These are phyloP conservation scores for Eulemur albifrons DNA, from an alignment of 2,797 vertebrate genomes.

Conservation along the genomic window DNA sequence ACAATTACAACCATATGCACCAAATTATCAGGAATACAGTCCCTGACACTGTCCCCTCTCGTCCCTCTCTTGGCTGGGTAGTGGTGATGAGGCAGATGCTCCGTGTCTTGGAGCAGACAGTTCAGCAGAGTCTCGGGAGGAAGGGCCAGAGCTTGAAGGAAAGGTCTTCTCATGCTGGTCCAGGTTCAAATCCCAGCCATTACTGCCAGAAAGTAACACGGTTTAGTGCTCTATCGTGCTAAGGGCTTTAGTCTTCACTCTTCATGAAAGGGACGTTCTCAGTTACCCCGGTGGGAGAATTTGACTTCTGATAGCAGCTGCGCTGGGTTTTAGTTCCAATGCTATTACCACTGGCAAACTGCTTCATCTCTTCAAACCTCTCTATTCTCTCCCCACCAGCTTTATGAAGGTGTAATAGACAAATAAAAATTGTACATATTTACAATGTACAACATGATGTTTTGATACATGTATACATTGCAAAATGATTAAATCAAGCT, in stretches of 20 bases:
- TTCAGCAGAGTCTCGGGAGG: not conserved
- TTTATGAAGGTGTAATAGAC: not conserved
- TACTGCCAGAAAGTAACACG: not conserved
- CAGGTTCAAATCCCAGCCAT: not conserved
- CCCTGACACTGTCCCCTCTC: not conserved
- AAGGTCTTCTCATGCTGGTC: not conserved
- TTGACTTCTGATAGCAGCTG: not conserved
- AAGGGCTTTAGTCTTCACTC: not conserved
- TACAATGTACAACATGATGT: not conserved
- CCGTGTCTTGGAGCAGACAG: not conserved
- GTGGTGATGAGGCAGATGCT: not conserved
- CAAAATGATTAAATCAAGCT: not conserved
- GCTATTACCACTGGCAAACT: not conserved
- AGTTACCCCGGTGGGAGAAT: not conserved
- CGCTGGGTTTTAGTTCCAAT: not conserved
- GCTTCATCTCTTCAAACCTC: not conserved
- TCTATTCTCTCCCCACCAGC: not conserved
- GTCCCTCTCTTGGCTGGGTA: not conserved
- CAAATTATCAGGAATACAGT: not conserved
- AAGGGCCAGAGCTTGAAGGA: not conserved
- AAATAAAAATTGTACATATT: not conserved
- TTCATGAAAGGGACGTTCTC: not conserved
- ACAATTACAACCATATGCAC: no score
- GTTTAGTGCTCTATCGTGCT: not conserved
- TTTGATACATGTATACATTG: not conserved